phyloP scores from a whole-genome alignment of 2,888 invertebrate genomes.

The Cephus nigrinus region DNA sequence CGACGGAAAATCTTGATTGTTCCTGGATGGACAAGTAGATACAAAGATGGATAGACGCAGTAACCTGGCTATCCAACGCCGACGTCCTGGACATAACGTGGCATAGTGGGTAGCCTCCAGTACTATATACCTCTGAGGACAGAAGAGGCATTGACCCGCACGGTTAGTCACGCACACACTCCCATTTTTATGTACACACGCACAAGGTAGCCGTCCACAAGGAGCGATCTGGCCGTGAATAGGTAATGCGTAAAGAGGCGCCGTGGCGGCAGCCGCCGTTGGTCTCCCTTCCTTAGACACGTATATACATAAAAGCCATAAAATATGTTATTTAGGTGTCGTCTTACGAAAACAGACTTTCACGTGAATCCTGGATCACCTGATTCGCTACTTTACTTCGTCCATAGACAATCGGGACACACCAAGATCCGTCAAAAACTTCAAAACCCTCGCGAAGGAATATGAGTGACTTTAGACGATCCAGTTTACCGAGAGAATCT shows the following conservation, averaged over 20 bases:
- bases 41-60: not conserved
- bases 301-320: slow-evolving; percentile 1
- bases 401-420: not conserved
- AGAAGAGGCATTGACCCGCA: slow-evolving; percentile 57
- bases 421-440: not conserved
- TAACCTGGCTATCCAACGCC: not conserved
- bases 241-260: slow-evolving; percentile 34
- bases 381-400: not conserved
- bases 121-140: slow-evolving; percentile 45
- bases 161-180: slow-evolving; percentile 49
- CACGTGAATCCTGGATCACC: not conserved
- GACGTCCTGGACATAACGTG: slow-evolving; percentile 10
- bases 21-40: not conserved
- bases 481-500: not conserved
- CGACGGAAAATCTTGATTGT: not conserved
- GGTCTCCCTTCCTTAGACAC: not conserved
- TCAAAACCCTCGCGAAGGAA: not conserved
- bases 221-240: slow-evolving; percentile 38
- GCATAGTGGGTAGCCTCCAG: slow-evolving; percentile 34
- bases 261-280: slow-evolving; percentile 13
- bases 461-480: not conserved
- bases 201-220: slow-evolving; percentile 15
- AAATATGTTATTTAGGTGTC: slow-evolving; percentile 12
- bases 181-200: slow-evolving; percentile 29
- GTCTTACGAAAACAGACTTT: not conserved